Evolutionary conservation across 2,113 vertebrate species (phyloP).

Genomic region (Phasianus colchicus): DNA sequence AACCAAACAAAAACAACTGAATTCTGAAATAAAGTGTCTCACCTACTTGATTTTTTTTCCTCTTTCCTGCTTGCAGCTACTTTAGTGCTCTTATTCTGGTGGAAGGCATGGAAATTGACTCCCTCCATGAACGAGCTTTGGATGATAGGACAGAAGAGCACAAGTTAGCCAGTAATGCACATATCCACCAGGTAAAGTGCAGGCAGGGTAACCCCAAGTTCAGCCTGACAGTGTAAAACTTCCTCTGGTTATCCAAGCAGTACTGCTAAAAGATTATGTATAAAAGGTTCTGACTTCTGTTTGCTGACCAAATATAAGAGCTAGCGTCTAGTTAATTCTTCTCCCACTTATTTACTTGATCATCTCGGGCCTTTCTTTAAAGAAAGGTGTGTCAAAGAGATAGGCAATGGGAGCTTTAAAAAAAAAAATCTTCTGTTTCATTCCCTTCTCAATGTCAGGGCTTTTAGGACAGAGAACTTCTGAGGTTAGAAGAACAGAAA

Average conservation of each 20-base stretch:
- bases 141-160: conserved; percentile 91
- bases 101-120: conserved; percentile 97
- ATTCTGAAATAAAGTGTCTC: not conserved
- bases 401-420: not conserved
- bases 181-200: conserved; percentile 85
- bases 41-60: not conserved
- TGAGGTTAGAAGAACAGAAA: not conserved
- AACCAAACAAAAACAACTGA: not conserved
- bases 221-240: not conserved
- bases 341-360: not conserved
- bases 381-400: not conserved
- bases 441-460: not conserved
- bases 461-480: not conserved
- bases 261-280: not conserved
- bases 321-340: not conserved
- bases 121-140: conserved; percentile 92
- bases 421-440: not conserved
- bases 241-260: not conserved
- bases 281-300: not conserved
- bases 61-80: conserved; percentile 79
- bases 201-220: not conserved
- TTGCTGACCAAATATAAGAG: not conserved
- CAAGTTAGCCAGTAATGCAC: conserved; percentile 84
- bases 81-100: conserved; percentile 94
- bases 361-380: not conserved